Evolutionary conservation across 2,113 vertebrate species (phyloP), one percentile per base, ranked within the genome.

Genomic region (Dicerorhinus sumatrensis): DNA sequence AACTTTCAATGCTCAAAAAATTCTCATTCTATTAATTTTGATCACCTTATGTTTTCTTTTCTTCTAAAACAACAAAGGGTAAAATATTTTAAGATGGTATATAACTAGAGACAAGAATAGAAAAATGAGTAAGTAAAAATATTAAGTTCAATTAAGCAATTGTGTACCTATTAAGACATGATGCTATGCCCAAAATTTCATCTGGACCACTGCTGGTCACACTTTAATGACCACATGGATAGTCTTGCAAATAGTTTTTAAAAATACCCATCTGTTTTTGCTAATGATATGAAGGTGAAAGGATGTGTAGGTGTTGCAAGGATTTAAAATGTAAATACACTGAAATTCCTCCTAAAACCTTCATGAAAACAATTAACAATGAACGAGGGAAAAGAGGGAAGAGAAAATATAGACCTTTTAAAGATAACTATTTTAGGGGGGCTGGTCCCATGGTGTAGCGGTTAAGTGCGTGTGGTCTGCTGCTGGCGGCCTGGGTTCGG

Each of bases 61-160:
- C 0, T 63, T 94, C 33, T 77, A 83, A 91, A 94, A 94, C 23
- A 76, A 67, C 23, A 54, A 95, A 46, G n/a, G n/a, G 51, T 33
- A 84, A 89, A 89, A 58, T 72, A 85, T 67, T 81, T 93, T 67
- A 73, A 80, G 21, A 65, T 65, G 7, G 11, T 29, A 91, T 36
- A 69, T 20, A 87, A 79, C 85, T 58, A 65, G 10, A 95, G 25
- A 72, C 33, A 84, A 92, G 63, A 84, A 73, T 7, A 72, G 5
- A 80, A 97, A 89, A 89, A 65, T 33, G 9, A 81, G 2, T 60
- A 88, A 95, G 42, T 84, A 92, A 93, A 85, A 90, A 8, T 60
- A 67, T 63, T 82, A 93, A 72, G 8, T 36, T 56, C 94, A 86
- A 91, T 60, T 67, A 87, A 83, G 6, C 48, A 89, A 51, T 6